A percentile compares a stretch with the other conserved stretches of the same genome.
Evolutionary conservation across 2,797 vertebrate species (phyloP).

Genomic region (Bradypus variegatus): DNA sequence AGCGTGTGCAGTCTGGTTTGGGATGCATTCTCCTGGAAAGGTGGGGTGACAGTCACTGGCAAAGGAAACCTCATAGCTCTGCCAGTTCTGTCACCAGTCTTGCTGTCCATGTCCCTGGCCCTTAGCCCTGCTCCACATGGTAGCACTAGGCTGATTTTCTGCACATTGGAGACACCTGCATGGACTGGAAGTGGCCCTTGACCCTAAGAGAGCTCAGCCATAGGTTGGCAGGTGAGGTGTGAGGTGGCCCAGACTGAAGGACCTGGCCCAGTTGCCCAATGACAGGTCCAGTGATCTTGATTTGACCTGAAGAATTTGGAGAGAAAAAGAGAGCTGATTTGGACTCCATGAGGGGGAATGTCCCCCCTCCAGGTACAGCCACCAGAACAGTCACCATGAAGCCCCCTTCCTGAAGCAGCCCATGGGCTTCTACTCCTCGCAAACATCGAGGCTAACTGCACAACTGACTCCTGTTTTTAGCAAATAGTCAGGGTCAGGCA

Average conservation of each 20-base stretch:
- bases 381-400: not conserved
- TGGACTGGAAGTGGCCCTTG: not conserved
- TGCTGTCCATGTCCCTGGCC: not conserved
- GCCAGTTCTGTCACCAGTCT: not conserved
- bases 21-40: not conserved
- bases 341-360: no score
- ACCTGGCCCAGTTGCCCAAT: no score
- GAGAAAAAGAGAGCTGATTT: not conserved
- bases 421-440: no score
- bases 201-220: not conserved
- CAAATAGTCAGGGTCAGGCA: slow-evolving; percentile 4
- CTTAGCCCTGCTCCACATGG: not conserved
- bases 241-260: not conserved
- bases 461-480: not conserved
- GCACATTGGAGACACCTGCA: not conserved
- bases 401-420: not conserved
- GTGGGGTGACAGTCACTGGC: not conserved
- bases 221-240: not conserved
- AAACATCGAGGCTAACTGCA: not conserved
- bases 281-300: not conserved
- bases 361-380: not conserved
- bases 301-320: not conserved
- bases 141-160: not conserved
- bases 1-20: not conserved
- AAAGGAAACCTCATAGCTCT: not conserved